Evolutionary conservation across 2,113 vertebrate species (phyloP).

Genomic region (Callipepla squamata): DNA sequence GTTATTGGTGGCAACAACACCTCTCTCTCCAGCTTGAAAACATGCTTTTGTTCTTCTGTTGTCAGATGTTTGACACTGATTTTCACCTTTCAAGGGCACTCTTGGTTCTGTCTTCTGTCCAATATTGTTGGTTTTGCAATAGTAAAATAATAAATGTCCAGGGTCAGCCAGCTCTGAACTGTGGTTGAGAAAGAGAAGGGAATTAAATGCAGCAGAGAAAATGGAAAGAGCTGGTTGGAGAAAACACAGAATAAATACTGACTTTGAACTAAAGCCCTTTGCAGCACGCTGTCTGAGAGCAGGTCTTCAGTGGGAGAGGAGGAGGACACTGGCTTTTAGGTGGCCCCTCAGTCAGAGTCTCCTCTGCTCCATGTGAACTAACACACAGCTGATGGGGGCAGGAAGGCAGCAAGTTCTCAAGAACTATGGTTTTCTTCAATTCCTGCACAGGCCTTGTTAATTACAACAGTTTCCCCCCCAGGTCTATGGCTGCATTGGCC

Average conservation of each 20-base stretch:
- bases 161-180: not conserved
- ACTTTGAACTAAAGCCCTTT: not conserved
- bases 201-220: not conserved
- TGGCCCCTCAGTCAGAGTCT: not conserved
- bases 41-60: not conserved
- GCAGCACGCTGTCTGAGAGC: rapidly evolving
- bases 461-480: not conserved
- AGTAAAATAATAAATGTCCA: not conserved
- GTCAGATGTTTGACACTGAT: not conserved
- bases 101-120: not conserved
- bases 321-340: not conserved
- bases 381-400: rapidly evolving
- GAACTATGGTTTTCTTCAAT: not conserved
- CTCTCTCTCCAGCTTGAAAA: not conserved
- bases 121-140: not conserved
- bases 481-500: not conserved
- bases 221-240: not conserved
- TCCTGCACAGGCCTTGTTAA: rapidly evolving
- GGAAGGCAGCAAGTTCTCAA: not conserved
- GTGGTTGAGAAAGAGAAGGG: rapidly evolving
- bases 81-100: not conserved
- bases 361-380: rapidly evolving
- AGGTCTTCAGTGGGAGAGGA: not conserved
- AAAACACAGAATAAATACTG: not conserved
- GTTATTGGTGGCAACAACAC: not conserved